Conservation (phyloP, 2,113 vertebrate species). For the Stercorarius parasiticus region DNA sequence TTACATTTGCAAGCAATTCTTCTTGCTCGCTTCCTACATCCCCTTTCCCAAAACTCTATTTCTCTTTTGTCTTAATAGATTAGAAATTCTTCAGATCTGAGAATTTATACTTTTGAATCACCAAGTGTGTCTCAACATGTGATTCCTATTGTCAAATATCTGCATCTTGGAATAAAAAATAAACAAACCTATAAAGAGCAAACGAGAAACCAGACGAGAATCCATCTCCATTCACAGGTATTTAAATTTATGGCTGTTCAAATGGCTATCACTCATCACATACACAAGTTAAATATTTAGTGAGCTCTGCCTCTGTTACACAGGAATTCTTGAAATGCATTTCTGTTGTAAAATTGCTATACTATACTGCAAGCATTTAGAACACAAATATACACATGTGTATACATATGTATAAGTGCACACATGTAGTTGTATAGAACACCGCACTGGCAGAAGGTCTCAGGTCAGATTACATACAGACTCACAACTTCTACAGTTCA, state of each 20-base stretch:
- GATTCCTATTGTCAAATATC: not conserved
- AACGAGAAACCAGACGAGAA: not conserved
- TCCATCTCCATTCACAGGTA: not conserved
- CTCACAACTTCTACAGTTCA: not conserved
- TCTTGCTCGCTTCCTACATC: not conserved
- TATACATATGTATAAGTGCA: no score
- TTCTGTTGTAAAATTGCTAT: not conserved
- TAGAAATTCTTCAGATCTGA: not conserved
- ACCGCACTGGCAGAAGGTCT: not conserved
- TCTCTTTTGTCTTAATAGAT: not conserved
- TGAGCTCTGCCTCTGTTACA: not conserved
- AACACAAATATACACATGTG: not conserved
- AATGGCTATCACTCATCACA: not conserved
- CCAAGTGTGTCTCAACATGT: not conserved
- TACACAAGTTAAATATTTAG: slow-evolving; percentile 20
- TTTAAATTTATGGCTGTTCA: not conserved
- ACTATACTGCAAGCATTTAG: not conserved
- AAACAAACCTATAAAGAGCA: not conserved
- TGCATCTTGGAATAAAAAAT: not conserved
- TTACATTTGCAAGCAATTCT: not conserved
- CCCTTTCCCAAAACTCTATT: not conserved
- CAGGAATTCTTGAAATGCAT: not conserved
- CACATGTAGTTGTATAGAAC: not conserved
- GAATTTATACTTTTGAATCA: not conserved
- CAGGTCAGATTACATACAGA: not conserved